Percentiles rank a stretch among this genome's conserved stretches.
These are phyloP conservation scores for Etheostoma nigrum DNA, from an alignment of 2,797 vertebrate genomes.

Conservation along the genomic window DNA sequence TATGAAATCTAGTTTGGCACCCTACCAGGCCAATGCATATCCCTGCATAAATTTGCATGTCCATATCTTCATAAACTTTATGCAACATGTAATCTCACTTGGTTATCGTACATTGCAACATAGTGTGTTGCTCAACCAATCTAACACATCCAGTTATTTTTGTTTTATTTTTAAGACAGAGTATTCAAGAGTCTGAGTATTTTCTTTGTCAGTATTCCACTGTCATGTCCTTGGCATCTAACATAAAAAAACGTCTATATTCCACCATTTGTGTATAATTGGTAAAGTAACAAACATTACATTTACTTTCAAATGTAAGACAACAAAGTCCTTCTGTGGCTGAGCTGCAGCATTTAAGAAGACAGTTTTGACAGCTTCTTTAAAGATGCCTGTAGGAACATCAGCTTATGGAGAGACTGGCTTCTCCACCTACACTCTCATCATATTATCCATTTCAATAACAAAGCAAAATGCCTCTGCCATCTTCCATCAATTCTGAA, in stretches of 20 bases:
- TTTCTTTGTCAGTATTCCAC: conserved; percentile 5
- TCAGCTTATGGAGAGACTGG: conserved; percentile 53
- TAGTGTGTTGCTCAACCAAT: neutral
- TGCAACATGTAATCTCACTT: neutral
- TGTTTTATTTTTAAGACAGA: neutral
- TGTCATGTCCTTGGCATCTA: conserved; percentile 13
- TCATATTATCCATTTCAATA: conserved; percentile 62
- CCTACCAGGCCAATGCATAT: neutral
- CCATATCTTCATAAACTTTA: neutral
- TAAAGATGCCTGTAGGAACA: conserved; percentile 66
- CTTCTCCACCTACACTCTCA: conserved; percentile 66
- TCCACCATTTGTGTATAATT: conserved; percentile 48
- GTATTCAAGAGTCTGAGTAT: neutral
- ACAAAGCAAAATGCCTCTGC: conserved; percentile 62
- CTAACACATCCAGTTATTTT: neutral
- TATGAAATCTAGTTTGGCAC: too few species aligned
- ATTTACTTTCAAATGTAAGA: conserved; percentile 53
- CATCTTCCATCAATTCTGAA: conserved; percentile 39
- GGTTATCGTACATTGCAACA: neutral
- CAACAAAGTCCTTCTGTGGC: conserved; percentile 53
- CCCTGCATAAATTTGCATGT: neutral
- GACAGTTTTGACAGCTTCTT: conserved; percentile 66
- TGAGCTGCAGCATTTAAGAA: conserved; percentile 51
- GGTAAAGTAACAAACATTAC: conserved; percentile 47
- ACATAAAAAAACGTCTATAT: conserved; percentile 31